Conservation (phyloP, 2,113 vertebrate species). For the Serinus canaria region DNA sequence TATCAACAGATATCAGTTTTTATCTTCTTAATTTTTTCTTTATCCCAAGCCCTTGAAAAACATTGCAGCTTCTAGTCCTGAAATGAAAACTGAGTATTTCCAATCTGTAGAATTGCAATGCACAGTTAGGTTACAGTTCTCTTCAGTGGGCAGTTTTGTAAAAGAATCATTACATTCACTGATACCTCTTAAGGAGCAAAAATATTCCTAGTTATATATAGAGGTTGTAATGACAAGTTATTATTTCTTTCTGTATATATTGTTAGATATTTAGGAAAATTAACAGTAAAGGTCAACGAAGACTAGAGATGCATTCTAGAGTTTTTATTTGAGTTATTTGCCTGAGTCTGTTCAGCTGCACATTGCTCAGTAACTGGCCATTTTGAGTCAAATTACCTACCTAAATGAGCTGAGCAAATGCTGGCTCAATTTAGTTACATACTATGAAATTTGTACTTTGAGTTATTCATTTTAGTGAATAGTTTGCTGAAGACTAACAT, state of each 20-base stretch:
- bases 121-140: not conserved
- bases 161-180: not conserved
- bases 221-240: not conserved
- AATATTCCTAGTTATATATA: not conserved
- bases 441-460: constrained; percentile 62
- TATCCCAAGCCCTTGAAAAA: not conserved
- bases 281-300: not conserved
- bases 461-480: constrained; percentile 61
- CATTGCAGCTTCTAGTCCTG: not conserved
- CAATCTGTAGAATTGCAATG: not conserved
- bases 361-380: constrained; percentile 7
- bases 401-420: constrained; percentile 61
- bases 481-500: constrained; percentile 67
- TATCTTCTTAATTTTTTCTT: not conserved
- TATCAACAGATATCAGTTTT: constrained; percentile 1
- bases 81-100: not conserved
- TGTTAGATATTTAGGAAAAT: not conserved
- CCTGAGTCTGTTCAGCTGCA: constrained; percentile 13
- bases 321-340: not conserved
- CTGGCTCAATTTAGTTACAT: constrained; percentile 41
- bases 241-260: not conserved
- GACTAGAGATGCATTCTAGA: not conserved
- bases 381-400: constrained; percentile 43
- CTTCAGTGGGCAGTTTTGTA: not conserved
- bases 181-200: not conserved